A percentile compares a stretch with the other conserved stretches of the same genome.
Evolutionary conservation across 2,113 vertebrate species (phyloP).

Genomic region (Boleophthalmus pectinirostris): DNA sequence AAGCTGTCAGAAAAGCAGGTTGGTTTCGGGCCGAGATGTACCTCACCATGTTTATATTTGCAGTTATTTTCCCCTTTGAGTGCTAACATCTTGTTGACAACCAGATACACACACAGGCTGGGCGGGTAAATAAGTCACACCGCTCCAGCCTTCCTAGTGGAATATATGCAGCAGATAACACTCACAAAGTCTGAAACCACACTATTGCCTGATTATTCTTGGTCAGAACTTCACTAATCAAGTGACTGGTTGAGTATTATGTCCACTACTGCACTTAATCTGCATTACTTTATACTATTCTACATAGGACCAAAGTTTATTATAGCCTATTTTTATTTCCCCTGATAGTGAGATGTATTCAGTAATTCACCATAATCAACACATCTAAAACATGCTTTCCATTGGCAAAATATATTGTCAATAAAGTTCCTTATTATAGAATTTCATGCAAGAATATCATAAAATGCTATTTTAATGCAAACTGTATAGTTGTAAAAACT

Average conservation of each 20-base stretch:
- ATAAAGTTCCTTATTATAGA: too few species aligned
- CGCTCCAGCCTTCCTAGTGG: conserved; percentile 30
- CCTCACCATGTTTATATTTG: conserved; percentile 81
- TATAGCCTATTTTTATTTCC: too few species aligned
- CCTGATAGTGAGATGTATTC: too few species aligned
- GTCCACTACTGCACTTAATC: not conserved
- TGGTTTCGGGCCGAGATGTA: conserved; percentile 74
- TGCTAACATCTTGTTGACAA: conserved; percentile 79
- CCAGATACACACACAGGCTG: conserved; percentile 58
- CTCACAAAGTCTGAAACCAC: not conserved
- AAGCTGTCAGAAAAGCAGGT: conserved; percentile 77
- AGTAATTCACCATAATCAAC: too few species aligned
- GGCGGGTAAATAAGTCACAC: conserved; percentile 75
- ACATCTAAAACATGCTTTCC: too few species aligned
- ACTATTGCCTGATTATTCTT: not conserved
- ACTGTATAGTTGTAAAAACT: too few species aligned
- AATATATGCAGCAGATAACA: not conserved
- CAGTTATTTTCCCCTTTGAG: conserved; percentile 80
- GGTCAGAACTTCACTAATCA: not conserved
- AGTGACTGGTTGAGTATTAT: not conserved
- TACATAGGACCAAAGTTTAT: too few species aligned
- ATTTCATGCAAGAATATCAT: too few species aligned
- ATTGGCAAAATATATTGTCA: too few species aligned
- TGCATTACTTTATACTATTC: not conserved
- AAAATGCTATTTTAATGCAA: too few species aligned